Conservation (phyloP, 30 jellyfish, hydroid and myxozoan species). For the Sanderia malayensis region DNA sequence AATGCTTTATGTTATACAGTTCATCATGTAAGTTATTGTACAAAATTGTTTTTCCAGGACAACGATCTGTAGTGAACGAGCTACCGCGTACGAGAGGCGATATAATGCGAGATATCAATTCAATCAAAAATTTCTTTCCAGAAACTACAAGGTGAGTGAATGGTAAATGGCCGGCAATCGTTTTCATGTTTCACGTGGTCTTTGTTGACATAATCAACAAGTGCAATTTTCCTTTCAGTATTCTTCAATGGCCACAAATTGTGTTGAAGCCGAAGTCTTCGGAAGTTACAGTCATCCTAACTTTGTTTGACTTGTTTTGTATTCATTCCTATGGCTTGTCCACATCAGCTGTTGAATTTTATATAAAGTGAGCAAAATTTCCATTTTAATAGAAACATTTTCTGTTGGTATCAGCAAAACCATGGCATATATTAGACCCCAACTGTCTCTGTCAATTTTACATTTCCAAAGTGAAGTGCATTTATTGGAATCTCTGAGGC, state of each 20-base stretch:
- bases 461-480: no score
- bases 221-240: not conserved
- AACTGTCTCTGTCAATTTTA: no score
- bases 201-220: not conserved
- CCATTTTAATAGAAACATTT: not conserved
- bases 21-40: no score
- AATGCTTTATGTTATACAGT: no score
- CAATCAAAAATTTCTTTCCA: not conserved
- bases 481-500: no score
- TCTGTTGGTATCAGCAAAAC: no score
- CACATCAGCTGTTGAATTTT: not conserved
- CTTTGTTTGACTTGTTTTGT: not conserved
- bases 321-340: not conserved
- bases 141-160: not conserved
- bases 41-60: not conserved
- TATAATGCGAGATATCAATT: not conserved
- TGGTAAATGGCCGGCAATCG: no score
- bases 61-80: not conserved
- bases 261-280: not conserved
- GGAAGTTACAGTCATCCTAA: not conserved
- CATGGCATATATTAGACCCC: no score
- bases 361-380: not conserved
- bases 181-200: no score
- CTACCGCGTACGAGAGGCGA: not conserved
- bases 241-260: not conserved